A percentile compares a stretch with the other conserved stretches of the same genome.
phyloP scores from a whole-genome alignment of 2,113 vertebrate species.

The Pelmatolapia mariae region DNA sequence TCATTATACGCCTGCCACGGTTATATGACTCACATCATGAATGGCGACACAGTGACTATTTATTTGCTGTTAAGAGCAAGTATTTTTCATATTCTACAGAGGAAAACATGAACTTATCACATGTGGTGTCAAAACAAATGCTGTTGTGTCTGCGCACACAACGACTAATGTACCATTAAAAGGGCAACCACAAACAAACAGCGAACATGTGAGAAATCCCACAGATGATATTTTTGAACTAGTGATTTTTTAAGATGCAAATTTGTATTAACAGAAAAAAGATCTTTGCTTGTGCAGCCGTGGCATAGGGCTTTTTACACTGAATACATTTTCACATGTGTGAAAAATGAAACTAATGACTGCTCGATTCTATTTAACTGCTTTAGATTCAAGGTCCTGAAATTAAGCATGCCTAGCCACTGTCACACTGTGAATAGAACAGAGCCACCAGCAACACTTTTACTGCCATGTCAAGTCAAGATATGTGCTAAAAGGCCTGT shows the following conservation, averaged over 20 bases:
- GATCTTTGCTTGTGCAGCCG: background rate
- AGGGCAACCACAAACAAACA: background rate
- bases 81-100: background rate
- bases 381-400: background rate
- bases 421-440: background rate
- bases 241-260: background rate
- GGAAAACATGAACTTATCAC: background rate
- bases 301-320: background rate
- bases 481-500: background rate
- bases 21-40: background rate
- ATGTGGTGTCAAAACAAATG: background rate
- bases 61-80: background rate
- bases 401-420: background rate
- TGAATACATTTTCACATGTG: background rate
- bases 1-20: background rate
- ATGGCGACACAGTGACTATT: background rate
- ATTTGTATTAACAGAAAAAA: background rate
- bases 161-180: background rate
- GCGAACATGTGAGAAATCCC: background rate
- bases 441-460: background rate
- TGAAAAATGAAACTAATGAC: background rate
- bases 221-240: background rate
- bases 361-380: background rate
- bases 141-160: background rate
- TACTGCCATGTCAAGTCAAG: background rate